These are phyloP conservation scores for Aphelocoma californica DNA, from an alignment of 2,797 vertebrate species.

Conservation along the genomic window DNA sequence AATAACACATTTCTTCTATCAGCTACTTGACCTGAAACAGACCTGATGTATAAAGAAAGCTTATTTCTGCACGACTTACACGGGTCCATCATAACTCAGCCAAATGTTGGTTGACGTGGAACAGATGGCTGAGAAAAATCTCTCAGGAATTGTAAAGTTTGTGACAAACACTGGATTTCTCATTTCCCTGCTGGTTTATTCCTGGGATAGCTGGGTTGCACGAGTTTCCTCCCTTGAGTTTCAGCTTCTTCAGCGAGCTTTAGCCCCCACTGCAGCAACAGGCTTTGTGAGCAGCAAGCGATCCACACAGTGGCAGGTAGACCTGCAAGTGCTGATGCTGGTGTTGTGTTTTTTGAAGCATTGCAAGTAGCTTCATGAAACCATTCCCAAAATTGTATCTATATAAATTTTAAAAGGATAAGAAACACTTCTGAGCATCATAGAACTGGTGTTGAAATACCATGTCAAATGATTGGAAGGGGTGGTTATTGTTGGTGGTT, in stretches of 20 bases:
- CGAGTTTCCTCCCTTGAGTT: background rate
- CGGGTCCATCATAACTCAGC: background rate
- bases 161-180: background rate
- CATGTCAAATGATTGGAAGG: background rate
- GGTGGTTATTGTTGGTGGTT: background rate
- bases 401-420: background rate
- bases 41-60: background rate
- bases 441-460: background rate
- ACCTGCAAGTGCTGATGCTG: background rate
- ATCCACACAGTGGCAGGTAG: background rate
- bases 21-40: background rate
- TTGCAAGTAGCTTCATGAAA: background rate
- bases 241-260: background rate
- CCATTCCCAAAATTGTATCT: background rate
- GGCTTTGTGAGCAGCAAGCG: background rate
- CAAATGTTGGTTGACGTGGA: background rate
- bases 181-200: background rate
- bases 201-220: background rate
- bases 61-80: background rate
- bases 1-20: background rate
- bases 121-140: background rate
- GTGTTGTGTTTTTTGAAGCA: background rate
- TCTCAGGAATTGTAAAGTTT: background rate
- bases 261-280: background rate
- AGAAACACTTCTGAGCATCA: background rate